Evolutionary conservation across 2,113 vertebrate genomes (phyloP).

Genomic region (Psophia crepitans): DNA sequence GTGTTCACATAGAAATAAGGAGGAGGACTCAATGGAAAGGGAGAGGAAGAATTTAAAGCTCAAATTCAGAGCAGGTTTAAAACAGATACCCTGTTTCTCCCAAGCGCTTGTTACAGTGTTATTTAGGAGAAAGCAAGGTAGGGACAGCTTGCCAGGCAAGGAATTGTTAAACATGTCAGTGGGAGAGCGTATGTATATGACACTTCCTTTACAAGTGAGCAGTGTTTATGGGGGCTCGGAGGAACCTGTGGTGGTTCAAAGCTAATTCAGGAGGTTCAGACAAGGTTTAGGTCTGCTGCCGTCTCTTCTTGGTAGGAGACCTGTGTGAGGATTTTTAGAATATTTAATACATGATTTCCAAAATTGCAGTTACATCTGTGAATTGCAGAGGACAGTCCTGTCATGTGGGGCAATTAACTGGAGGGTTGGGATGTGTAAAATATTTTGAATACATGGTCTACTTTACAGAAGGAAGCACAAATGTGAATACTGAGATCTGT

Average conservation of each 20-base stretch:
- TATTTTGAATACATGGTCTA: too few species aligned
- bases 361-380: fast-evolving
- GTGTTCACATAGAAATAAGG: not conserved
- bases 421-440: not conserved
- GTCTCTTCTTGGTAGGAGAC: not conserved
- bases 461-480: not conserved
- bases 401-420: not conserved
- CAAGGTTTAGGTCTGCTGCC: not conserved
- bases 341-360: not conserved
- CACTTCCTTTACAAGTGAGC: not conserved
- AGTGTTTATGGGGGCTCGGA: too few species aligned
- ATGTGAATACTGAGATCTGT: not conserved
- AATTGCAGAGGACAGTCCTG: not conserved
- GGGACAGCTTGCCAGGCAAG: not conserved
- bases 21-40: not conserved
- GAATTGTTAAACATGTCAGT: not conserved
- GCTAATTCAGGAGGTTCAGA: not conserved
- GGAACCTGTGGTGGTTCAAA: too few species aligned
- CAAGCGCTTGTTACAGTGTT: not conserved
- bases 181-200: fast-evolving
- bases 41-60: not conserved
- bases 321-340: not conserved
- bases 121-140: not conserved
- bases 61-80: not conserved
- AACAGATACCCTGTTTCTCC: not conserved